A percentile compares a stretch with the other conserved stretches of the same genome.
Evolutionary conservation across 2,113 vertebrate species (phyloP).

Genomic region (Gambusia holbrooki): DNA sequence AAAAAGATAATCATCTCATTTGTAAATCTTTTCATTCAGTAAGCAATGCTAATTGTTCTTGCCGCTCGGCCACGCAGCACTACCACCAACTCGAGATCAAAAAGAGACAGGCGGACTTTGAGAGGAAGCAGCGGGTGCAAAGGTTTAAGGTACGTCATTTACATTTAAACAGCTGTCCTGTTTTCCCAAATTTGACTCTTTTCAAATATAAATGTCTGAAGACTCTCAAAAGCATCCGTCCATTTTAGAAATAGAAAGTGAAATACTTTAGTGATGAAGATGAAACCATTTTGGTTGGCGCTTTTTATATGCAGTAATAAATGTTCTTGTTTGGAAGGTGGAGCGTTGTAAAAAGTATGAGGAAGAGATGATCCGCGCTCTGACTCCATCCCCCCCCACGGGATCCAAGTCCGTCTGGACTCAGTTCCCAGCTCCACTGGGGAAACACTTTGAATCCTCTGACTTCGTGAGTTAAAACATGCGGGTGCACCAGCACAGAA

Average conservation of each 20-base stretch:
- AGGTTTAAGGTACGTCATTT: conserved; percentile 82
- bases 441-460: conserved; percentile 70
- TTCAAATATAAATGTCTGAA: conserved; percentile 1
- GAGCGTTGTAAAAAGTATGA: conserved; percentile 72
- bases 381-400: conserved; percentile 82
- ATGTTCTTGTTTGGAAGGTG: conserved; percentile 72
- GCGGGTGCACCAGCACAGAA: neutral
- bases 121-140: conserved; percentile 78
- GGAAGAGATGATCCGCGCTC: conserved; percentile 68
- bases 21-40: conserved; percentile 14
- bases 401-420: conserved; percentile 63
- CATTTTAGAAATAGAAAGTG: neutral
- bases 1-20: neutral
- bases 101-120: conserved; percentile 81
- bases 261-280: too few relatives aligned
- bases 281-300: neutral
- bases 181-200: conserved; percentile 8
- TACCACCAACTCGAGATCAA: conserved; percentile 85
- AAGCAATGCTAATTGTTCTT: conserved; percentile 18
- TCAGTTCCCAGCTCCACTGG: conserved; percentile 66
- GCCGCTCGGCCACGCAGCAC: conserved; percentile 69
- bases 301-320: neutral
- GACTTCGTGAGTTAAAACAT: conserved; percentile 80
- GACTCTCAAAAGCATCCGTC: neutral
- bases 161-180: conserved; percentile 35